These are phyloP conservation scores for Stenurella melanura DNA, from an alignment of 2,888 invertebrate species.

Conservation along the genomic window DNA sequence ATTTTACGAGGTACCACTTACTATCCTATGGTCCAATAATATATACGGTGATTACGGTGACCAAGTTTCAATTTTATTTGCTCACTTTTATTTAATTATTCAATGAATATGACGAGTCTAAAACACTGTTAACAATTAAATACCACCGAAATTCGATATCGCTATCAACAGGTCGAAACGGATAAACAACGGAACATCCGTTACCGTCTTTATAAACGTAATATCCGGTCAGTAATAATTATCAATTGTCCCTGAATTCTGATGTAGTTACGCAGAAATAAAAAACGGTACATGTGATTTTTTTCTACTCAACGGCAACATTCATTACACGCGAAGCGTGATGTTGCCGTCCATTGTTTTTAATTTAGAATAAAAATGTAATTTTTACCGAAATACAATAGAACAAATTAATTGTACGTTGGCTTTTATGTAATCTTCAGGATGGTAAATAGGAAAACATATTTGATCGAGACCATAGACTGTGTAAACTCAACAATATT, in stretches of 20 bases:
- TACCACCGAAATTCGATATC: constrained; percentile 7
- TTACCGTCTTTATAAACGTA: constrained; percentile 29
- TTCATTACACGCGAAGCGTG: constrained; percentile 30
- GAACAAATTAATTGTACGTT: constrained; percentile 5
- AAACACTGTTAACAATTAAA: not conserved
- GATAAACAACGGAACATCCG: constrained; percentile 30
- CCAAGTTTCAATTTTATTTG: no score
- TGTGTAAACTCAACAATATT: no score
- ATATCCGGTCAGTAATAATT: constrained; percentile 31
- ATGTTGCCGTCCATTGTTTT: constrained; percentile 23
- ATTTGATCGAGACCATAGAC: no score
- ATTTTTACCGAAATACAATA: not conserved
- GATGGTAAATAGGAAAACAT: not conserved
- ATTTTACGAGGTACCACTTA: no score
- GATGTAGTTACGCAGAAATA: constrained; percentile 9
- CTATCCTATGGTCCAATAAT: no score
- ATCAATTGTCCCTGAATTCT: not conserved
- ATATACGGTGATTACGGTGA: no score
- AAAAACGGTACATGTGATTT: constrained; percentile 29
- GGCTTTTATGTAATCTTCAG: constrained; percentile 7
- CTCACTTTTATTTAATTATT: no score
- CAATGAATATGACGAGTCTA: no score
- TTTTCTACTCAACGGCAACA: not conserved
- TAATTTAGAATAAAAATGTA: constrained; percentile 13
- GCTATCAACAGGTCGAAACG: constrained; percentile 19